Evolutionary conservation across 1,140 invertebrate species (phyloP).

Genomic region (Bilobella aurantiaca): DNA sequence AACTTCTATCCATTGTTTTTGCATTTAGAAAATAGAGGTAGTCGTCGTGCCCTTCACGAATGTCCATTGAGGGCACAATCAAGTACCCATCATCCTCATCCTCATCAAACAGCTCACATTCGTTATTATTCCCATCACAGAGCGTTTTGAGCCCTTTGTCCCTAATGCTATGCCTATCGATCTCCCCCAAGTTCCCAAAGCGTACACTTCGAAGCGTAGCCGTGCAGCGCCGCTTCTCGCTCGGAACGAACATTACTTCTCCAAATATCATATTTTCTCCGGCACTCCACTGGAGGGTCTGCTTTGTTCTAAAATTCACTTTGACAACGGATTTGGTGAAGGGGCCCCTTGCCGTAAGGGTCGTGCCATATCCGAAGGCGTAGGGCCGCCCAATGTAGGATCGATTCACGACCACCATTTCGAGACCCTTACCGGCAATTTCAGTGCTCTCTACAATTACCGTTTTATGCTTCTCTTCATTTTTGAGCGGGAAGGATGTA

Average conservation of each 20-base stretch:
- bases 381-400: constrained; percentile 11
- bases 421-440: constrained; percentile 23
- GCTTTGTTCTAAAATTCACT: constrained; percentile 37
- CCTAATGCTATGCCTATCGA: not conserved
- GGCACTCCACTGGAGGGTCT: constrained; percentile 34
- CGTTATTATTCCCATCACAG: not conserved
- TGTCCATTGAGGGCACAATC: constrained; percentile 31
- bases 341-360: not conserved
- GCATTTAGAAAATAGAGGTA: constrained; percentile 34
- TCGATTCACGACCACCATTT: constrained; percentile 14
- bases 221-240: not conserved
- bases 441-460: constrained; percentile 17
- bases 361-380: not conserved
- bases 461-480: constrained; percentile 12
- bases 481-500: constrained; percentile 25
- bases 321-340: constrained; percentile 36
- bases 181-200: too few relatives aligned
- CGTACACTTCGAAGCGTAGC: too few relatives aligned
- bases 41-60: constrained; percentile 27
- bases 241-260: not conserved
- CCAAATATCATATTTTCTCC: constrained; percentile 9
- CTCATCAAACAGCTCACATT: not conserved
- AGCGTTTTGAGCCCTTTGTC: not conserved
- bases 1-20: constrained; percentile 35
- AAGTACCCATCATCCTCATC: constrained; percentile 37